Conservation (phyloP, 2,113 vertebrate genomes). For the Thunnus thynnus region DNA sequence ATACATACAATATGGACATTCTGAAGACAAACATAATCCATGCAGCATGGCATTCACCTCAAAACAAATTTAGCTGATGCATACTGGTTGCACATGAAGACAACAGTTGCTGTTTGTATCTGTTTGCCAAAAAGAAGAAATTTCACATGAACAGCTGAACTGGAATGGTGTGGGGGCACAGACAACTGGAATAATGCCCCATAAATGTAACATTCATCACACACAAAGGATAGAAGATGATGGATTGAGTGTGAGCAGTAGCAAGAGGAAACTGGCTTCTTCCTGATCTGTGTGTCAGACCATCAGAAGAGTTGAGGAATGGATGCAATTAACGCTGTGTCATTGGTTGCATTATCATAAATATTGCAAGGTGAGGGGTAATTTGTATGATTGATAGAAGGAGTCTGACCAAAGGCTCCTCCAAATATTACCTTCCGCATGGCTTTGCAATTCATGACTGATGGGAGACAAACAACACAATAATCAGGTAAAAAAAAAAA, state of each 20-base stretch:
- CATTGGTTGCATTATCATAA: constrained; percentile 77
- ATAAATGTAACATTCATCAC: constrained; percentile 62
- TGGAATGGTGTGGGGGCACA: constrained; percentile 10
- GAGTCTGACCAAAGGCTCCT: constrained; percentile 56
- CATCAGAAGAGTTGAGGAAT: constrained; percentile 71
- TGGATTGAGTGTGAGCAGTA: constrained; percentile 55
- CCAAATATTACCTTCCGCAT: constrained; percentile 51
- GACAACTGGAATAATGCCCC: constrained; percentile 53
- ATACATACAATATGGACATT: neutral
- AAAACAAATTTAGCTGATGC: neutral
- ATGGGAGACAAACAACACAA: constrained; percentile 21
- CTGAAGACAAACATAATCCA: neutral
- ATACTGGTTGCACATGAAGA: neutral
- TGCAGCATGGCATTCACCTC: neutral
- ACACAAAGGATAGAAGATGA: constrained; percentile 55
- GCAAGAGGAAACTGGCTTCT: constrained; percentile 34
- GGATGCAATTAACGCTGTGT: constrained; percentile 72
- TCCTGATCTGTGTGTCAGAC: constrained; percentile 60
- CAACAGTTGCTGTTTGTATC: constrained; percentile 20
- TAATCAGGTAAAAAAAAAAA: constrained; percentile 3
- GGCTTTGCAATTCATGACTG: constrained; percentile 15
- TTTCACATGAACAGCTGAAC: constrained; percentile 29
- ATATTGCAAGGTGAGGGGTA: constrained; percentile 76
- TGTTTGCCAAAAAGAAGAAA: constrained; percentile 33
- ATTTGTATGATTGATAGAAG: constrained; percentile 76